Base-by-base conservation (phyloP, 2,888 invertebrate species). In the Parapristionchus giblindavisi region DNA sequence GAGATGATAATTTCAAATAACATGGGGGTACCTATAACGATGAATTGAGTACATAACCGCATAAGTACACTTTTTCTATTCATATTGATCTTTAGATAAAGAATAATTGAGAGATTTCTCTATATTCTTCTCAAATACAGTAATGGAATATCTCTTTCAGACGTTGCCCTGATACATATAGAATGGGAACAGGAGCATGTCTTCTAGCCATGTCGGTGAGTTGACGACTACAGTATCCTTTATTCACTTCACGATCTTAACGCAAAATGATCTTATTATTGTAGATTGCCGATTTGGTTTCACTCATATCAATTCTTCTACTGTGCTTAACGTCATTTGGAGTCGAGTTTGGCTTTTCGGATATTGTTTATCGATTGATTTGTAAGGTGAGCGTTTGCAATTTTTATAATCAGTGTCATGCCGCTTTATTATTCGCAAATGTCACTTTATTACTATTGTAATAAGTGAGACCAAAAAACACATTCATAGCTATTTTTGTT, bases 131-230 rank as follows among this genome's bases (percentile, higher is more conserved):
- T n/a, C n/a, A n/a, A n/a, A 48, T n/a, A 2, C 24, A 17, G 2
- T 29, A 21, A 40, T 34, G 1, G 17, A 17, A 17, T 66, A 1
- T 11, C 17, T 0, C 0, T 43, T 73, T n/a, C 32, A 73, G 73
- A 24, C 32, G 34, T 17, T 48, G 51, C 17, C 73, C 73, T 8
- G 75, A 75, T 21, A 52, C 63, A 1, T 75, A 75, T 36, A 54
- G 75, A 24, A 27, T 43, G 0, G 75, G 75, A 24, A 66, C 75
- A 0, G 75, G 75, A 1, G 61, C 61, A 1, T 75, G 75, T 51
- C 68, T 75, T n/a, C 58, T 75, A 24, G 68, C 75, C n/a, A 75
- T 75, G 75, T 65, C 75, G 8, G 72, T 72, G 48, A 34, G 58
- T 58, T 8, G 14, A 32, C 14, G 6, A 32, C 14, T 24, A 43